These are phyloP conservation scores for Epistrophe eligans DNA, from an alignment of 2,888 invertebrate species.

Conservation along the genomic window DNA sequence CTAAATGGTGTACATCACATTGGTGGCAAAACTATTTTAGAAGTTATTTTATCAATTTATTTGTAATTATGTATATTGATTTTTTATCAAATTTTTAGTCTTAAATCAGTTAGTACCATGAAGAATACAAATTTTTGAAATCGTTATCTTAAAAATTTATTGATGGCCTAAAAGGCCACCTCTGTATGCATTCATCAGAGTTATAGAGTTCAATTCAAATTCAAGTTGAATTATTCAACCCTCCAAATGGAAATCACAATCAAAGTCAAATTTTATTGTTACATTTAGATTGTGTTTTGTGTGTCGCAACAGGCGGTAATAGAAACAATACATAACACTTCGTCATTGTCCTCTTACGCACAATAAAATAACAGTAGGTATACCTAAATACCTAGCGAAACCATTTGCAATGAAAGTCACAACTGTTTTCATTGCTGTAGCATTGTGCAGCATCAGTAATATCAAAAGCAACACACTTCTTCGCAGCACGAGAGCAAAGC, in stretches of 20 bases:
- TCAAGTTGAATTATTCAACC: no score
- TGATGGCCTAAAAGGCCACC: neutral
- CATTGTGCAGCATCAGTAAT: conserved; percentile 11
- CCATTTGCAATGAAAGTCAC: conserved; percentile 52
- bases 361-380: conserved; percentile 52
- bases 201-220: conserved; percentile 18
- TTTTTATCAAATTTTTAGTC: no score
- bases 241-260: conserved; percentile 50
- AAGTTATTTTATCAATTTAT: no score
- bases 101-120: no score
- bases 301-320: conserved; percentile 67
- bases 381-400: conserved; percentile 18
- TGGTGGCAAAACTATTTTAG: no score
- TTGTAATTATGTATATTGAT: no score
- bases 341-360: conserved; percentile 62
- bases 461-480: conserved; percentile 42
- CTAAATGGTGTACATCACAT: no score
- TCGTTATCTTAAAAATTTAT: conserved; percentile 9
- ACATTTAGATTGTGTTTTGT: conserved; percentile 54
- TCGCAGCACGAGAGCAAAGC: conserved; percentile 55
- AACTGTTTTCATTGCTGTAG: conserved; percentile 30
- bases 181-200: no score
- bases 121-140: no score
- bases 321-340: conserved; percentile 68
- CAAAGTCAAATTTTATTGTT: conserved; percentile 69